These are phyloP conservation scores for Acrobasis consociella DNA, from an alignment of 2,888 invertebrate genomes.

Conservation along the genomic window DNA sequence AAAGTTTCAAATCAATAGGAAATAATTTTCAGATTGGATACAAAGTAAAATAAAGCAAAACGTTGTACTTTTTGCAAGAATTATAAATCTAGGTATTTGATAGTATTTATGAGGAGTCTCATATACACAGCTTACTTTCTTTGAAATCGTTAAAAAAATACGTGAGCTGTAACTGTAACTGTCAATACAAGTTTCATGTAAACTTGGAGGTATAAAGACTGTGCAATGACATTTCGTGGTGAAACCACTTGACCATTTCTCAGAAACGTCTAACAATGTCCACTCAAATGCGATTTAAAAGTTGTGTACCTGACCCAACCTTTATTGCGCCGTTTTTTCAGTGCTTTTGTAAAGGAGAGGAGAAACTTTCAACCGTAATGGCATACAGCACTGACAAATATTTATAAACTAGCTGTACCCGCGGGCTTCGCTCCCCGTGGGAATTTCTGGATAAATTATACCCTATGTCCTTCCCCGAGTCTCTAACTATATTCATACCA, in stretches of 20 bases:
- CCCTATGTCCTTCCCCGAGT: too few species aligned
- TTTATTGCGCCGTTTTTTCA: neutral
- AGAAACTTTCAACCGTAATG: neutral
- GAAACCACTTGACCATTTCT: neutral
- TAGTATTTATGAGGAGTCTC: too few species aligned
- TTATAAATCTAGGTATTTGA: too few species aligned
- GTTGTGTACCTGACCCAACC: neutral
- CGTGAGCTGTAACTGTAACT: neutral
- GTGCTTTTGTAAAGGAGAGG: neutral
- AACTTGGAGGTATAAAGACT: neutral
- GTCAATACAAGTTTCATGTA: neutral
- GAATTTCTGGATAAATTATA: too few species aligned
- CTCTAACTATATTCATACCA: too few species aligned
- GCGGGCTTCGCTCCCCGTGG: too few species aligned
- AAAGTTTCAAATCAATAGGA: too few species aligned
- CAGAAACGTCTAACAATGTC: neutral
- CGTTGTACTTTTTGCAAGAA: too few species aligned
- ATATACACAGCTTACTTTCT: too few species aligned
- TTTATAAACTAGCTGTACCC: too few species aligned
- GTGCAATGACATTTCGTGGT: neutral
- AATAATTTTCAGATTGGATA: too few species aligned
- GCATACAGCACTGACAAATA: neutral
- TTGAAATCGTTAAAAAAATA: neutral
- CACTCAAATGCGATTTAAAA: neutral
- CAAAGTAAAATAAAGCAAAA: too few species aligned